Conservation (phyloP, 2,888 invertebrate genomes). For the Acheta domesticus region DNA sequence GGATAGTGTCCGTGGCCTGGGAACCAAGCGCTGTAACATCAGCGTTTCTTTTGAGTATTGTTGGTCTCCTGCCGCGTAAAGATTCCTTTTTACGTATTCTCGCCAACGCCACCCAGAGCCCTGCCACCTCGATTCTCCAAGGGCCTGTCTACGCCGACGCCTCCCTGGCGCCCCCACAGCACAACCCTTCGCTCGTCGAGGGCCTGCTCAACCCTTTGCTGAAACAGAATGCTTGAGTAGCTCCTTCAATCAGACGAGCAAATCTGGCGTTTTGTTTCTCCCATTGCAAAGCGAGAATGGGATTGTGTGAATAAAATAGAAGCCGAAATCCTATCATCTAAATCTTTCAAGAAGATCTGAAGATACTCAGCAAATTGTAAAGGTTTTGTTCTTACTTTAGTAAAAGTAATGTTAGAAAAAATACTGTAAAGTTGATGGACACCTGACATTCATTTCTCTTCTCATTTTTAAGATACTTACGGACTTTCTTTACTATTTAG, state of each 20-base stretch:
- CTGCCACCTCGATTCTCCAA: neutral
- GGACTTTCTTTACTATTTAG: too few relatives aligned
- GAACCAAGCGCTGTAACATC: neutral
- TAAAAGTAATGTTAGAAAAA: too few relatives aligned
- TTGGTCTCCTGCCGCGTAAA: neutral
- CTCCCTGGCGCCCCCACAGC: neutral
- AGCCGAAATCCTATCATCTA: too few relatives aligned
- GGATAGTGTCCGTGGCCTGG: neutral
- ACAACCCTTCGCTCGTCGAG: neutral
- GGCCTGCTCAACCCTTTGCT: neutral
- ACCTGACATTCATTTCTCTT: too few relatives aligned
- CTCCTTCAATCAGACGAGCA: neutral
- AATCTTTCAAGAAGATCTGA: too few relatives aligned
- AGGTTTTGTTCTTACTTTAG: too few relatives aligned
- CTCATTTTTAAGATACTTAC: too few relatives aligned
- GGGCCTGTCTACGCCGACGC: neutral
- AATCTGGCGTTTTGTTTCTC: too few relatives aligned
- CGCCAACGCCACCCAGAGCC: neutral
- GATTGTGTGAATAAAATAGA: too few relatives aligned
- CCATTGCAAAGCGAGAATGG: too few relatives aligned
- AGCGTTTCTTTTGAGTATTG: slow-evolving; percentile 9
- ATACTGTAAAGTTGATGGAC: too few relatives aligned
- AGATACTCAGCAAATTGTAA: too few relatives aligned
- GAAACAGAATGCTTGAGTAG: neutral
- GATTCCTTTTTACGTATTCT: slow-evolving; percentile 18